These are phyloP conservation scores for Pogona vitticeps DNA, from an alignment of 2,113 vertebrate species.

Conservation along the genomic window DNA sequence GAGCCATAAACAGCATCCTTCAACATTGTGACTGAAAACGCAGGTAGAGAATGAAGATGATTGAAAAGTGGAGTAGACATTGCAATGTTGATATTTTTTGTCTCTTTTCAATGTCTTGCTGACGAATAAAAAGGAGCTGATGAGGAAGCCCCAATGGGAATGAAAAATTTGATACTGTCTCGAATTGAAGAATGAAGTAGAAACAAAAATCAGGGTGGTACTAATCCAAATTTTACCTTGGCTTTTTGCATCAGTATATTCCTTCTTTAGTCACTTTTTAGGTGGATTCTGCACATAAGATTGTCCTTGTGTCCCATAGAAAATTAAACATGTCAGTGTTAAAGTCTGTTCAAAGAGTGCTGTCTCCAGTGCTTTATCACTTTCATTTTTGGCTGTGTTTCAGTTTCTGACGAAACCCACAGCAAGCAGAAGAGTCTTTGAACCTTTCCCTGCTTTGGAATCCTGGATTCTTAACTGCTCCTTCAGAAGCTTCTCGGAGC, in stretches of 20 bases:
- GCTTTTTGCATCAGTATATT: fast-evolving
- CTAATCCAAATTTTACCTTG: background rate
- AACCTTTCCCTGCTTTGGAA: constrained; percentile 35
- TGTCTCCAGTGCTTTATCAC: constrained; percentile 34
- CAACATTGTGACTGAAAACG: background rate
- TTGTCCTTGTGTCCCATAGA: fast-evolving
- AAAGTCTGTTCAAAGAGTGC: background rate
- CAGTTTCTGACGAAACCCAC: constrained; percentile 58
- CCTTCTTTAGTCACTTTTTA: background rate
- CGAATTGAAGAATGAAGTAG: constrained; percentile 63
- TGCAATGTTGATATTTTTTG: background rate
- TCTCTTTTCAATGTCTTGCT: background rate
- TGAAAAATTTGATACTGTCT: constrained; percentile 52
- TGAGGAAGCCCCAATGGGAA: constrained; percentile 13
- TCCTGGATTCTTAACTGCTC: constrained; percentile 48
- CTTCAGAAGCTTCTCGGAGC: background rate
- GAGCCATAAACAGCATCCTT: constrained; percentile 6
- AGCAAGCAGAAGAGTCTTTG: constrained; percentile 41
- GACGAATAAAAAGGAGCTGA: background rate
- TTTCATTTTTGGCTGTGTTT: constrained; percentile 47
- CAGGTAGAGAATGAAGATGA: background rate
- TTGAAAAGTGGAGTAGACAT: background rate
- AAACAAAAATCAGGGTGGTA: constrained; percentile 27
- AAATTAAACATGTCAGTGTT: background rate
- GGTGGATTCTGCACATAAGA: fast-evolving